Percentiles rank a stretch among this genome's conserved stretches.
Conservation (phyloP, 2,888 invertebrate species). For the Trichopria drosophilae region DNA sequence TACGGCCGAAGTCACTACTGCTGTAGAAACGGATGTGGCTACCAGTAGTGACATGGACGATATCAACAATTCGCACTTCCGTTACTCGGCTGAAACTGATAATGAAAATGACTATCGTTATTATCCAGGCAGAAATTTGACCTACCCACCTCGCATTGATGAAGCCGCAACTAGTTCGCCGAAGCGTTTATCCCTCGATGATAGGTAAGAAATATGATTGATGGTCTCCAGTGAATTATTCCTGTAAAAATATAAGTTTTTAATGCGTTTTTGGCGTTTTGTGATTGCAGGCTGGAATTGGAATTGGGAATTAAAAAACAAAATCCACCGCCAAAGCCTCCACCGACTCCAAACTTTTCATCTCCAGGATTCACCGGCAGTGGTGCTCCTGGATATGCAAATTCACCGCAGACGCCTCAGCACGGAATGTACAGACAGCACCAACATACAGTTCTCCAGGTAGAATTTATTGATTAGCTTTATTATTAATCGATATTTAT, state of each 20-base stretch:
- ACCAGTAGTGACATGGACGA: constrained; percentile 31
- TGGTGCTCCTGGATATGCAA: constrained; percentile 16
- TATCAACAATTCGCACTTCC: constrained; percentile 38
- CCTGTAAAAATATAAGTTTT: neutral
- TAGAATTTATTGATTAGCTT: constrained; percentile 23
- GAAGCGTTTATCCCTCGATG: constrained; percentile 65
- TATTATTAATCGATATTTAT: constrained; percentile 1
- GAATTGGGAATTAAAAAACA: constrained; percentile 63
- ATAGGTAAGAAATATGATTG: constrained; percentile 51
- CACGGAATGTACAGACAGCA: constrained; percentile 48
- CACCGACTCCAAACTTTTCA: constrained; percentile 29
- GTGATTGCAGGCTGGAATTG: constrained; percentile 58
- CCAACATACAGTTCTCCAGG: constrained; percentile 52
- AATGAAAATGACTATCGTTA: constrained; percentile 45
- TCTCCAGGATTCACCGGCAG: constrained; percentile 1
- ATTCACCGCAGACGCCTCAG: constrained; percentile 41
- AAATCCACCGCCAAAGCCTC: constrained; percentile 28
- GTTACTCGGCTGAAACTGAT: too few species aligned
- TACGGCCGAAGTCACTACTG: constrained; percentile 33
- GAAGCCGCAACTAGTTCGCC: constrained; percentile 58
- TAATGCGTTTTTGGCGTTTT: constrained; percentile 4
- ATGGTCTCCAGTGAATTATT: neutral
- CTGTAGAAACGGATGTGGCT: constrained; percentile 36
- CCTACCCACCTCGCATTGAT: constrained; percentile 54
- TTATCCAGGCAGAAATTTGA: constrained; percentile 52